Conservation (phyloP, 1,140 invertebrate genomes). For the Planococcus citri region DNA sequence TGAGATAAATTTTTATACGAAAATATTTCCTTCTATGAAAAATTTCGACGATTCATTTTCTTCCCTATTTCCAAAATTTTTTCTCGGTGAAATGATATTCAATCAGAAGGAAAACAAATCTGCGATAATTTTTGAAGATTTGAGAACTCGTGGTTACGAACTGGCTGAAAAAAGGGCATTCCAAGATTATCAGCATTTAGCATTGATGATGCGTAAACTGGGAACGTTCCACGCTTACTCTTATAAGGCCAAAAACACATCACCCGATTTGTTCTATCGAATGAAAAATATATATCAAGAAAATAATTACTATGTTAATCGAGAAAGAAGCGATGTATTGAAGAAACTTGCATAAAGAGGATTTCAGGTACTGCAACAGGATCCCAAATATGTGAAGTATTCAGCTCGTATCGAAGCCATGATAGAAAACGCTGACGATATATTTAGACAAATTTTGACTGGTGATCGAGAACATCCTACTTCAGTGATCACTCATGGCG, state of each 20-base stretch:
- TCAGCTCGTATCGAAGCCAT: neutral
- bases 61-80: too few species aligned
- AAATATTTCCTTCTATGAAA: too few species aligned
- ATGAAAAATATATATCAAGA: neutral
- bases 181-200: neutral
- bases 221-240: neutral
- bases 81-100: too few species aligned
- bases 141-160: neutral
- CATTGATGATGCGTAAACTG: neutral
- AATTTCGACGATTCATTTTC: too few species aligned
- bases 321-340: too few species aligned
- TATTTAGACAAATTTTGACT: neutral
- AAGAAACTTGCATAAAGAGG: neutral
- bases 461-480: conserved; percentile 28
- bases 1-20: too few species aligned
- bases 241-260: neutral
- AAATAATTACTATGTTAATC: too few species aligned
- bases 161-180: neutral
- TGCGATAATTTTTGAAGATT: neutral
- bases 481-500: conserved; percentile 34
- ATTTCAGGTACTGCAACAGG: neutral
- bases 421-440: neutral
- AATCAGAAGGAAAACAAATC: too few species aligned
- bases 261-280: neutral
- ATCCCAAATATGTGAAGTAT: neutral